Base-by-base conservation (phyloP, 2,113 vertebrate genomes). In the Astatoreochromis straeleni region DNA sequence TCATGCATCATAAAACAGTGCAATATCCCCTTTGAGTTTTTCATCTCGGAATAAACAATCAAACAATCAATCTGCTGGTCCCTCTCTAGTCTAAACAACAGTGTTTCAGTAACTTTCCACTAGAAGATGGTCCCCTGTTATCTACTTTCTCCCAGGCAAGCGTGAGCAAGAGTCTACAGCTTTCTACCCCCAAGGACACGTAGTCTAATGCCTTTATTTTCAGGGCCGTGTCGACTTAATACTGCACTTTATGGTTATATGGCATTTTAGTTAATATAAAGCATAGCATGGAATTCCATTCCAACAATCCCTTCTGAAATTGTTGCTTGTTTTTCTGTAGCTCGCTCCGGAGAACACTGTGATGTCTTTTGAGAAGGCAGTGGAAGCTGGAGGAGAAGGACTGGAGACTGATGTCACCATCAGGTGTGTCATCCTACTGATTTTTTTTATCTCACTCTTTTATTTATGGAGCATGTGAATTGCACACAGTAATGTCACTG, bases 301-400 rank as follows among this genome's bases (percentile, higher is more conserved):
- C 21, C 21, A 57, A 57, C 21, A 57, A 14, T 57, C 21, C 12
- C 14, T 26, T 10, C 68, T 75, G 24, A 75, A 47, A 47, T 17
- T 11, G 24, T 75, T 80, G 35, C 51, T 9, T 80, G 5, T 53
- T 83, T 60, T 35, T 60, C 24, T 85, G 82, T 33, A 99, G 98
- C 35, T 97, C 5, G 98, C 97, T 0, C 98, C 98, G 84, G 98
- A 99, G 88, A 99, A 99, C 79, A 99, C 98, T 1, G 91, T 96
- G 85, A 97, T 99, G 97, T 96, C 98, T 1, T 99, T 99, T 96
- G 96, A 97, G 95, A 99, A 97, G 90, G 97, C 97, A 0, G 94
- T 98, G 90, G 97, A 98, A 82, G 87, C 95, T 1, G 96, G 96
- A 54, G 97, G 95, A 33, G 93, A 89, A 54, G 98, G 98, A 7